These are phyloP conservation scores for Busseola fusca DNA, from an alignment of 2,888 invertebrate species.

Conservation along the genomic window DNA sequence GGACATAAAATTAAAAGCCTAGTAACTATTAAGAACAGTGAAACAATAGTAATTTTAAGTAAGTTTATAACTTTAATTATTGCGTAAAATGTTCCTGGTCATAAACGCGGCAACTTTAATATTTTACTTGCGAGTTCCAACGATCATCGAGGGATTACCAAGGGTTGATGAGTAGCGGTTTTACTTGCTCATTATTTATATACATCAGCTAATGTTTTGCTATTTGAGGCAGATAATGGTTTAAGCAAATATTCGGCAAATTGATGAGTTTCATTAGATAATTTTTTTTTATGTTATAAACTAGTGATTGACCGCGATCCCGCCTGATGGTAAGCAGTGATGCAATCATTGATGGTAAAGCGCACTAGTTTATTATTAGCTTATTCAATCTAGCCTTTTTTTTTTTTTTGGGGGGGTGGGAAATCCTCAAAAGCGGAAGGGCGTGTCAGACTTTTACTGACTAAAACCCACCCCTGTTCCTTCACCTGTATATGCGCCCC, in stretches of 20 bases:
- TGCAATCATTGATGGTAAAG: no score
- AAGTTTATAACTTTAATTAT: conserved; percentile 45
- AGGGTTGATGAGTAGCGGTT: conserved; percentile 40
- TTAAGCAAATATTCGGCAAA: neutral
- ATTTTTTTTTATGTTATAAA: no score
- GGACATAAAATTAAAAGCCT: neutral
- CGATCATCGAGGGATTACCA: conserved; percentile 38
- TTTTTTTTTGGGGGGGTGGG: no score
- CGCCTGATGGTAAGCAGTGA: no score
- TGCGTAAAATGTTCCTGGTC: conserved; percentile 31
- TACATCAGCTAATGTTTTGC: conserved; percentile 20
- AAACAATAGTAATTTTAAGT: conserved; percentile 33
- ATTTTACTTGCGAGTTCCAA: conserved; percentile 47
- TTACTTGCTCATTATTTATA: conserved; percentile 28
- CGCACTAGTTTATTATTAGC: no score
- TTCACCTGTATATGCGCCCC: no score
- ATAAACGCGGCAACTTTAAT: conserved; percentile 45
- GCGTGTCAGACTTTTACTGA: no score
- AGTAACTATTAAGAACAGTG: conserved; percentile 12
- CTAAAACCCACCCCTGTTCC: no score
- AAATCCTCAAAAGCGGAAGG: no score
- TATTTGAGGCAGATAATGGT: conserved; percentile 4
- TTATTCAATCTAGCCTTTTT: no score
- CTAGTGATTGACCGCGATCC: no score
- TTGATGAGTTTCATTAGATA: neutral